Evolutionary conservation across 2,113 vertebrate genomes (phyloP).

Genomic region (Corydoras sp.): DNA sequence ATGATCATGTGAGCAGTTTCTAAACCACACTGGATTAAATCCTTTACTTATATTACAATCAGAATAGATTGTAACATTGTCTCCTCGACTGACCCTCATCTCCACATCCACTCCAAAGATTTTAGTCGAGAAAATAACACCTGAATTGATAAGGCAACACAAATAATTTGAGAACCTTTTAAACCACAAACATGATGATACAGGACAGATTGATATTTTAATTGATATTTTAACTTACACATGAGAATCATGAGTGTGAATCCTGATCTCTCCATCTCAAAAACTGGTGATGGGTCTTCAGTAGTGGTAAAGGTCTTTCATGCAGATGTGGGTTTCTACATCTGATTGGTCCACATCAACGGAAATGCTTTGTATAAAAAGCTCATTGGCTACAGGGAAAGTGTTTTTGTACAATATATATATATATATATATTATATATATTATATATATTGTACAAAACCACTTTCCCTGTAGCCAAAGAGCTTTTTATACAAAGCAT

Average conservation of each 20-base stretch:
- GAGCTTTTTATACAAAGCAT: no score
- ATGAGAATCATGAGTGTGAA: background rate
- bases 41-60: background rate
- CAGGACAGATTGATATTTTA: no score
- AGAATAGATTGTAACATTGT: conserved; percentile 8
- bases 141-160: no score
- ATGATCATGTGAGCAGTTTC: conserved; percentile 15
- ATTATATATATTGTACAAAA: no score
- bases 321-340: background rate
- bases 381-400: no score
- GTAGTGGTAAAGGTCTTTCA: background rate
- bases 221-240: conserved; percentile 16
- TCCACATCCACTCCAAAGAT: conserved; percentile 3
- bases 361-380: no score
- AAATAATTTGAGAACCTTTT: no score
- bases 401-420: no score
- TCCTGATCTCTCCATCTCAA: conserved; percentile 12
- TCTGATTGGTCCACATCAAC: conserved; percentile 8
- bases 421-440: no score
- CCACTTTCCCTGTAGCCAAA: no score
- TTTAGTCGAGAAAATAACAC: no score
- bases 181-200: no score
- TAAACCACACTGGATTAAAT: background rate
- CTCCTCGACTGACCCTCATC: conserved; percentile 27
- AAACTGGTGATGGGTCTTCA: background rate